These are phyloP conservation scores for Molossus molossus DNA, from an alignment of 2,797 vertebrate species.

Conservation along the genomic window DNA sequence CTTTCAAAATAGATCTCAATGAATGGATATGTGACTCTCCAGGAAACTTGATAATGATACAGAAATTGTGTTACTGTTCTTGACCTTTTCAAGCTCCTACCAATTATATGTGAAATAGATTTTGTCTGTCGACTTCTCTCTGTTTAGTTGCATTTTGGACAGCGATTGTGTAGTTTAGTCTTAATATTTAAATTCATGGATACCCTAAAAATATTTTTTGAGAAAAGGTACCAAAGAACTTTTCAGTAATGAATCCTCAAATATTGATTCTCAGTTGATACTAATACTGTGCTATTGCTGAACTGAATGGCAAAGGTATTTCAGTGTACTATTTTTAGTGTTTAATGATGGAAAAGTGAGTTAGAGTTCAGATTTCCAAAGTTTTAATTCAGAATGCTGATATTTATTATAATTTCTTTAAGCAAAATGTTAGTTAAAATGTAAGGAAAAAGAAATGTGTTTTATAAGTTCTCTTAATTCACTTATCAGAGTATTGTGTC, in stretches of 20 bases:
- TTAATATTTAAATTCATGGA: conserved; percentile 45
- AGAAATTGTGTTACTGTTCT: not conserved
- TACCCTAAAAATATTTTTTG: not conserved
- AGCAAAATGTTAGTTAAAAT: conserved; percentile 27
- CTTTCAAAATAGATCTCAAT: not conserved
- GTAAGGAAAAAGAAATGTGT: not conserved
- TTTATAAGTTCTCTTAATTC: conserved; percentile 21
- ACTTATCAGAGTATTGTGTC: not conserved
- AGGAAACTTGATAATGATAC: not conserved
- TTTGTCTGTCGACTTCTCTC: not conserved
- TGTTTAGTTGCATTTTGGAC: conserved; percentile 5
- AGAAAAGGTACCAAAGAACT: not conserved
- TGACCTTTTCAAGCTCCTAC: not conserved
- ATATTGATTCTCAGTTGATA: not conserved
- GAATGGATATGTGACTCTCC: not conserved
- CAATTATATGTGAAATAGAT: not conserved
- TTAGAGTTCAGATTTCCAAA: conserved; percentile 61
- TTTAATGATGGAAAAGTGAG: not conserved
- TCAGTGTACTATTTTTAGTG: not conserved
- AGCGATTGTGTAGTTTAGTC: not conserved
- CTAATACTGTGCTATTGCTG: not conserved
- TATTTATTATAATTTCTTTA: conserved; percentile 55
- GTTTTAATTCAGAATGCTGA: conserved; percentile 36
- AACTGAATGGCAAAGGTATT: conserved; percentile 2
- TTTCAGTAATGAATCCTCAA: conserved; percentile 36